phyloP scores from a whole-genome alignment of 1,140 invertebrate genomes.

The Tetramorium parvispinum region DNA sequence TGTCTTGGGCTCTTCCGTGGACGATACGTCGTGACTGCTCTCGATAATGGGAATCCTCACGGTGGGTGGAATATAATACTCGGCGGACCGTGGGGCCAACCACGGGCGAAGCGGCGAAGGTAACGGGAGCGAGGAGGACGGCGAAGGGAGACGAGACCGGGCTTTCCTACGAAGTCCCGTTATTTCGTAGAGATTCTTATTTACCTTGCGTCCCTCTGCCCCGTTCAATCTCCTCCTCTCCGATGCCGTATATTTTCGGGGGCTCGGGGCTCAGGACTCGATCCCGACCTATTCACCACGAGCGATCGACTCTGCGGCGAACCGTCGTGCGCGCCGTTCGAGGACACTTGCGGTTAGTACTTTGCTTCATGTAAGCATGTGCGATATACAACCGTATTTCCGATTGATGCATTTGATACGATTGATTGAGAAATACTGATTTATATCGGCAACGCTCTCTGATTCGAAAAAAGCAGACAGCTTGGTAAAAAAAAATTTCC shows the following conservation, averaged over 20 bases:
- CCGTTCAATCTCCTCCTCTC: constrained; percentile 59
- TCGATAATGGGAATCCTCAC: constrained; percentile 82
- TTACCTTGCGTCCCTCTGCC: constrained; percentile 71
- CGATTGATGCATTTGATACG: not conserved
- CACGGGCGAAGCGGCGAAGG: constrained; percentile 40
- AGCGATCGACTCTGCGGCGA: constrained; percentile 58
- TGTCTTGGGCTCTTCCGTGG: constrained; percentile 78
- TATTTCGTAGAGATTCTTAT: constrained; percentile 73
- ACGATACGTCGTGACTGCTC: constrained; percentile 82
- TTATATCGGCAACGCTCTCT: not conserved
- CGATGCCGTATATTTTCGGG: constrained; percentile 72
- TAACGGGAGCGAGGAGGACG: constrained; percentile 41
- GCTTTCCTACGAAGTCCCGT: constrained; percentile 69
- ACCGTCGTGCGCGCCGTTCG: constrained; percentile 35
- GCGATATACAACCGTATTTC: not conserved
- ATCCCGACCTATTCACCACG: constrained; percentile 60
- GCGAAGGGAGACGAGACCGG: constrained; percentile 64
- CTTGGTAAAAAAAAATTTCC: not conserved
- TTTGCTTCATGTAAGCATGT: not conserved
- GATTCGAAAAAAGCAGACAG: not conserved
- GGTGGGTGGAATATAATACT: constrained; percentile 81
- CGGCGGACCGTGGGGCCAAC: constrained; percentile 64
- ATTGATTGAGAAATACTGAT: not conserved
- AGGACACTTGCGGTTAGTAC: constrained; percentile 9
- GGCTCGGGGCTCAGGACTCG: constrained; percentile 9